A percentile compares a stretch with the other conserved stretches of the same genome.
Evolutionary conservation across 2,888 invertebrate species (phyloP).

Genomic region (Pristionchus fissidentatus): DNA sequence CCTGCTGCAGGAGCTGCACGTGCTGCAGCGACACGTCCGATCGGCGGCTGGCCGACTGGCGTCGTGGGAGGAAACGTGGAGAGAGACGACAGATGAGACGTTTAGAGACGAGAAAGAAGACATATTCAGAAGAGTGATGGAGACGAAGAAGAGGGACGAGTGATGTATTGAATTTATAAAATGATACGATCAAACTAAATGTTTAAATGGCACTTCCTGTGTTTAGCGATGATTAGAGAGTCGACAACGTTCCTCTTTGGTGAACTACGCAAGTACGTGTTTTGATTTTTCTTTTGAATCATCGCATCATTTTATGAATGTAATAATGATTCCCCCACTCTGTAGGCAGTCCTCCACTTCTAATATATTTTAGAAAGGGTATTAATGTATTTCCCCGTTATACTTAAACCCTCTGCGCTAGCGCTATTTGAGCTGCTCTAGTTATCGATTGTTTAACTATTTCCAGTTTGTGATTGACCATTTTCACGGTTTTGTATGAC

Average conservation of each 20-base stretch:
- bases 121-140: conserved; percentile 40
- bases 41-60: conserved; percentile 8
- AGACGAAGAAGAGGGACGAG: not conserved
- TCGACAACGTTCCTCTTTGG: not conserved
- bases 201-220: not conserved
- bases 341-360: too few relatives aligned
- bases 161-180: not conserved
- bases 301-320: too few relatives aligned
- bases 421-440: too few relatives aligned
- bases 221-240: not conserved
- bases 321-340: too few relatives aligned
- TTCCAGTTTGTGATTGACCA: not conserved
- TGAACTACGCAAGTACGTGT: not conserved
- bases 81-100: not conserved
- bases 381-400: too few relatives aligned
- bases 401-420: too few relatives aligned
- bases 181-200: too few relatives aligned
- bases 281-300: too few relatives aligned
- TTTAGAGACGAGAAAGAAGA: conserved; percentile 35
- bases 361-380: too few relatives aligned
- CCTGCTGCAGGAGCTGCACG: not conserved
- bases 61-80: conserved; percentile 51
- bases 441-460: too few relatives aligned
- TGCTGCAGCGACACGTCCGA: not conserved
- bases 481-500: too few relatives aligned